phyloP scores from a whole-genome alignment of 2,888 invertebrate genomes.

The Yponomeuta cagnagella region DNA sequence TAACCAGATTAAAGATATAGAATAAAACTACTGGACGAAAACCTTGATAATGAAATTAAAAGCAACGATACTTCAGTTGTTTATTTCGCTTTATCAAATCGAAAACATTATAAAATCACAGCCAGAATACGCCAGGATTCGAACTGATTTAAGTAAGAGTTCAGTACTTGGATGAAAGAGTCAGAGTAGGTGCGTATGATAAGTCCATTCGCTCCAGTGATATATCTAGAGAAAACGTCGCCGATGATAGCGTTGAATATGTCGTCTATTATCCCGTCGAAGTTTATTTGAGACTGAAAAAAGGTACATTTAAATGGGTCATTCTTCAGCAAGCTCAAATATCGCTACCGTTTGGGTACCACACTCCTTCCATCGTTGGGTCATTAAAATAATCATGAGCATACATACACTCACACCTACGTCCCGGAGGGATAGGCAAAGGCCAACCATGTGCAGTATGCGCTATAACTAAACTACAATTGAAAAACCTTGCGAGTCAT shows the following conservation, averaged over 20 bases:
- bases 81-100: not conserved
- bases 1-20: not conserved
- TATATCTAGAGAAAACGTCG: slow-evolving; percentile 41
- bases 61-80: not conserved
- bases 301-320: slow-evolving; percentile 3
- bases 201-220: slow-evolving; percentile 41
- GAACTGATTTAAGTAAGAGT: slow-evolving; percentile 31
- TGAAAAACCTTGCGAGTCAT: no score
- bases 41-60: not conserved
- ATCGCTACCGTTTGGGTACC: no score
- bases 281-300: slow-evolving; percentile 43
- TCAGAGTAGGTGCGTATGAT: slow-evolving; percentile 28
- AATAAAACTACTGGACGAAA: not conserved
- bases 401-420: no score
- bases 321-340: no score
- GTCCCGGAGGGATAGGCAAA: no score
- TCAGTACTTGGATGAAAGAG: slow-evolving; percentile 27
- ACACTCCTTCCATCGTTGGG: no score
- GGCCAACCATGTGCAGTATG: no score
- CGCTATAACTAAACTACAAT: no score
- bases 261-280: slow-evolving; percentile 48
- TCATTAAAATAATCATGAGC: no score
- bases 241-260: slow-evolving; percentile 43
- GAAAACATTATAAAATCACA: slow-evolving; percentile 5
- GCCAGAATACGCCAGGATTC: slow-evolving; percentile 30